A percentile compares a stretch with the other conserved stretches of the same genome.
These are phyloP conservation scores for Delia radicum DNA, from an alignment of 1,140 invertebrate genomes.

Conservation along the genomic window DNA sequence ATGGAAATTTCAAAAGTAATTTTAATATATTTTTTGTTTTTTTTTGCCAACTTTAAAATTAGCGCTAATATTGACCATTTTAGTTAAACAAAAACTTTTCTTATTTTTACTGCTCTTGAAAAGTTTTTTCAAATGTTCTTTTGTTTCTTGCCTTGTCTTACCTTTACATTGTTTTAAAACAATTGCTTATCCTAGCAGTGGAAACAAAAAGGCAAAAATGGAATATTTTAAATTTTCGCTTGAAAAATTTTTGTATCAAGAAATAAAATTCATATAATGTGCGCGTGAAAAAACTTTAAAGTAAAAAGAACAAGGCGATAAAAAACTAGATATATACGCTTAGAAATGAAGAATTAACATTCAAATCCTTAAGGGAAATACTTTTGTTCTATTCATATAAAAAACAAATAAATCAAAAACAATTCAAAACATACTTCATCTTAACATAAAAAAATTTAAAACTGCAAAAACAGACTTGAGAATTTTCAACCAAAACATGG, in stretches of 20 bases:
- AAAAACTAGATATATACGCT: too few species aligned
- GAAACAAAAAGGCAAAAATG: neutral
- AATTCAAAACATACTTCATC: neutral
- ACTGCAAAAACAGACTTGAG: too few species aligned
- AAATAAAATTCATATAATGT: neutral
- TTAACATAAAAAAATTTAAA: too few species aligned
- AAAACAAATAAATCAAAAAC: neutral
- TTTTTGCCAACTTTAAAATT: too few species aligned
- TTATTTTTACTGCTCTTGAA: neutral
- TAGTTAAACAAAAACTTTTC: neutral
- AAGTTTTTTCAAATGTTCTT: neutral
- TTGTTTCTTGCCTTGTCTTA: neutral
- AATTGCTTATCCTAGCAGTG: neutral
- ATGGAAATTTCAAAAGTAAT: too few species aligned
- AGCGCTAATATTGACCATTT: too few species aligned
- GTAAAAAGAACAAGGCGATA: neutral
- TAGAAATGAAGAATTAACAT: neutral
- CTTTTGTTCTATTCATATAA: neutral
- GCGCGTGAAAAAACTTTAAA: neutral
- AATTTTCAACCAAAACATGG: too few species aligned
- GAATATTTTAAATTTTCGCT: neutral
- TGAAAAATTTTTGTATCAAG: too few species aligned
- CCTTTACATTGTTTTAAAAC: neutral
- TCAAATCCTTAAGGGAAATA: neutral
- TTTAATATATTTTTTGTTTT: too few species aligned